phyloP scores from a whole-genome alignment of 2,113 vertebrate species.

The Passer domesticus region DNA sequence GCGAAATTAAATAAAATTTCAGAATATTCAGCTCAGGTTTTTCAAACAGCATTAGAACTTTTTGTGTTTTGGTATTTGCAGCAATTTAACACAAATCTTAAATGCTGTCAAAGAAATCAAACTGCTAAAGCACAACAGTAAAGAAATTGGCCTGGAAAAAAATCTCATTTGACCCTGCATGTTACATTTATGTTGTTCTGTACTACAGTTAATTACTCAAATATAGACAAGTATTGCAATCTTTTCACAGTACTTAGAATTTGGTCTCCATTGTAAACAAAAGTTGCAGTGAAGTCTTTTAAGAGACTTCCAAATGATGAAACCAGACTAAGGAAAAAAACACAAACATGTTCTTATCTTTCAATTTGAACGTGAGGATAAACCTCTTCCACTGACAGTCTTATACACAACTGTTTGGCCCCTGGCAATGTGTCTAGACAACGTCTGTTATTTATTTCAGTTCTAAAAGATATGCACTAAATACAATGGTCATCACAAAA shows the following conservation, averaged over 20 bases:
- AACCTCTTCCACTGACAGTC: constrained; percentile 38
- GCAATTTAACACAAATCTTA: background rate
- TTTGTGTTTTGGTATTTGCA: background rate
- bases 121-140: background rate
- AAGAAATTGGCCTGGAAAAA: background rate
- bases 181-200: background rate
- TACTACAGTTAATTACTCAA: background rate
- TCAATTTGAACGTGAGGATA: constrained; percentile 18
- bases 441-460: constrained; percentile 34
- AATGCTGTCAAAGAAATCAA: background rate
- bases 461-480: background rate
- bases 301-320: constrained; percentile 49
- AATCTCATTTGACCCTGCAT: background rate
- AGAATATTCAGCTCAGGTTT: background rate
- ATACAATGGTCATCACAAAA: constrained; percentile 5
- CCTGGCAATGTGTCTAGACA: constrained; percentile 60
- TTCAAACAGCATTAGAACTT: background rate
- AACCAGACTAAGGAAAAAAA: constrained; percentile 20
- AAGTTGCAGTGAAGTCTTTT: background rate
- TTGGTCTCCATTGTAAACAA: background rate
- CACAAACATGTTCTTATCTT: constrained; percentile 56
- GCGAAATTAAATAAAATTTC: too few relatives aligned
- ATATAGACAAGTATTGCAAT: background rate
- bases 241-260: background rate
- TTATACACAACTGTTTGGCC: constrained; percentile 49